Conservation (phyloP, 2,797 vertebrate species). For the Bovichtus diacanthus region DNA sequence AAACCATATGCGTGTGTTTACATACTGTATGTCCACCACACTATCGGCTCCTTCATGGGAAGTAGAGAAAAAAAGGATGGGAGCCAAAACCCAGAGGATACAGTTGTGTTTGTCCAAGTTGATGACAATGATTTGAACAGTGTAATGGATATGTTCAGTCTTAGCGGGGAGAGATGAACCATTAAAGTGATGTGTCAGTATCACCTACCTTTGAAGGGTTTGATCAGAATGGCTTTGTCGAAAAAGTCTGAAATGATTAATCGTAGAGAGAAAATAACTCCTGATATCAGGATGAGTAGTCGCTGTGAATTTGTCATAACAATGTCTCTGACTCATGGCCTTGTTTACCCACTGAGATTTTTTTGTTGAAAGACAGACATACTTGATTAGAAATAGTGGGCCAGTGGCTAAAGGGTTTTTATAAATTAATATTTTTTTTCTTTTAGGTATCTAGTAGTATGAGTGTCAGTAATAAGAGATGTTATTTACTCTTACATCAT, state of each 20-base stretch:
- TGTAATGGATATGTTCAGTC: constrained; percentile 39
- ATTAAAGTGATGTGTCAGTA: constrained; percentile 51
- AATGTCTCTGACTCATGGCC: constrained; percentile 39
- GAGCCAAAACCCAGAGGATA: constrained; percentile 13
- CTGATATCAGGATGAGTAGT: constrained; percentile 43
- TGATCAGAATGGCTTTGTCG: constrained; percentile 47
- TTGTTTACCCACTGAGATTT: constrained; percentile 25
- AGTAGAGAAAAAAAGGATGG: constrained; percentile 4
- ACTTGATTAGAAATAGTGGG: background rate
- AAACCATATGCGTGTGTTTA: constrained; percentile 4
- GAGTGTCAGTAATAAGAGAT: background rate
- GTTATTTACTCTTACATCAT: constrained; percentile 2
- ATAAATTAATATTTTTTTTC: background rate
- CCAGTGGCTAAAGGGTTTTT: background rate
- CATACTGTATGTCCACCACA: constrained; percentile 13
- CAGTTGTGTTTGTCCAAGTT: constrained; percentile 28
- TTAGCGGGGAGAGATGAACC: constrained; percentile 36
- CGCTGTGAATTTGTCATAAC: constrained; percentile 43
- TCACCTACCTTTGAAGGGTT: constrained; percentile 39
- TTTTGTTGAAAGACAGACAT: constrained; percentile 1
- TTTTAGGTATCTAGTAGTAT: background rate
- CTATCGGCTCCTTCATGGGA: background rate
- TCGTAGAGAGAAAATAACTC: constrained; percentile 46
- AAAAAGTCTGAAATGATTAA: constrained; percentile 44
- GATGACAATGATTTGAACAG: constrained; percentile 35